Evolutionary conservation across 2,888 invertebrate genomes (phyloP).

Genomic region (Orthonevra nobilis): DNA sequence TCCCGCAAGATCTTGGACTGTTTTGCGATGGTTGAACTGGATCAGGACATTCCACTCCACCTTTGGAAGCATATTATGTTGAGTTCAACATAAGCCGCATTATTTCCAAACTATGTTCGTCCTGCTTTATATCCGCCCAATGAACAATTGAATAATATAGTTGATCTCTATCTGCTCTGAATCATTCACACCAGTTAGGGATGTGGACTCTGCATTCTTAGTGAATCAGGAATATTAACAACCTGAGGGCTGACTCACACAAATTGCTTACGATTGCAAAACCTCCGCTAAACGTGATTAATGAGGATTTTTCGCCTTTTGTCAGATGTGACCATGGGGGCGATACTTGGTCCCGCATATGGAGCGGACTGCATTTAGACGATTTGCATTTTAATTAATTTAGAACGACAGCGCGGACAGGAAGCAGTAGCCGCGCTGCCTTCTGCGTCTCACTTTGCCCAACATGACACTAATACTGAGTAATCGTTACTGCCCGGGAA

Average conservation of each 20-base stretch:
- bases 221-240: not conserved
- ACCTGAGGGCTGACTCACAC: not conserved
- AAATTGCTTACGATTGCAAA: not conserved
- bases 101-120: no score
- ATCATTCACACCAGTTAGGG: no score
- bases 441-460: not conserved
- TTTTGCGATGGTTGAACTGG: no score
- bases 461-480: slow-evolving; percentile 45
- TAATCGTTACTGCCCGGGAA: slow-evolving; percentile 36
- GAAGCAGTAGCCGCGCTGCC: no score
- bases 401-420: slow-evolving; percentile 40
- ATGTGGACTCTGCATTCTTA: no score
- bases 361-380: slow-evolving; percentile 23
- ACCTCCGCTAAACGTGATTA: slow-evolving; percentile 28
- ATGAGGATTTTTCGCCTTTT: slow-evolving; percentile 20
- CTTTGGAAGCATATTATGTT: no score
- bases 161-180: no score
- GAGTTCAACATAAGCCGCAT: no score
- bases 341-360: not conserved
- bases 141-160: no score
- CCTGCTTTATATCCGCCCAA: no score
- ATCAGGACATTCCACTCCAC: no score
- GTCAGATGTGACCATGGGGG: slow-evolving; percentile 36
- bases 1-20: no score
- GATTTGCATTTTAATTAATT: slow-evolving; percentile 67